Conservation (phyloP, 2,797 vertebrate species). For the Rhyacichthys aspro region DNA sequence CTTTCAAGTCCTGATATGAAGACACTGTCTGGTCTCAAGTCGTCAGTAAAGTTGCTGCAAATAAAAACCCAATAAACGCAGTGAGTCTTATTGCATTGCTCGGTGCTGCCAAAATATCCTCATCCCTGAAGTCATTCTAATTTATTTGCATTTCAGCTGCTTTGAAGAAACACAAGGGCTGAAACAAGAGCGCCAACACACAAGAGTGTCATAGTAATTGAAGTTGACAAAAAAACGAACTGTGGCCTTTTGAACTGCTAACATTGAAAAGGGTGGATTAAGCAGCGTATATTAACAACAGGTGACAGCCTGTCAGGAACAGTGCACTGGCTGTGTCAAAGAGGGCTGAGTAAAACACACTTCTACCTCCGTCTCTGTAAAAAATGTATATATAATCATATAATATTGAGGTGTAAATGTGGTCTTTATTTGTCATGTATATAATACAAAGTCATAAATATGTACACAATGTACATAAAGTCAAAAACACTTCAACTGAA, state of each 20-base stretch:
- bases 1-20: conserved; percentile 17
- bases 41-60: conserved; percentile 15
- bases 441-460: conserved; percentile 55
- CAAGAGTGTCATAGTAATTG: conserved; percentile 89
- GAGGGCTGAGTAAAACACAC: no score
- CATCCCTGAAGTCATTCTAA: conserved; percentile 51
- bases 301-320: conserved; percentile 80
- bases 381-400: no score
- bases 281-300: conserved; percentile 90
- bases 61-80: conserved; percentile 13
- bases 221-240: conserved; percentile 92
- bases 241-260: conserved; percentile 91
- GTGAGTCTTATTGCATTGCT: conserved; percentile 17
- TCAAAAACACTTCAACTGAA: conserved; percentile 29
- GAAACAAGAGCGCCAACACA: conserved; percentile 87
- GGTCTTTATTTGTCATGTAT: conserved; percentile 58
- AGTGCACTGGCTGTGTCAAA: conserved; percentile 34
- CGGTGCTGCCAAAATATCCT: conserved; percentile 34
- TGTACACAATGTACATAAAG: conserved; percentile 34
- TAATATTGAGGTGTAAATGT: conserved; percentile 15
- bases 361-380: no score
- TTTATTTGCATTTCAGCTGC: conserved; percentile 44
- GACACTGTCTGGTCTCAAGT: conserved; percentile 8
- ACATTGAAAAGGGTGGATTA: conserved; percentile 90
- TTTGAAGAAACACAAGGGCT: conserved; percentile 72